phyloP scores from a whole-genome alignment of 1,140 invertebrate genomes.

The Drosophila jambulina region DNA sequence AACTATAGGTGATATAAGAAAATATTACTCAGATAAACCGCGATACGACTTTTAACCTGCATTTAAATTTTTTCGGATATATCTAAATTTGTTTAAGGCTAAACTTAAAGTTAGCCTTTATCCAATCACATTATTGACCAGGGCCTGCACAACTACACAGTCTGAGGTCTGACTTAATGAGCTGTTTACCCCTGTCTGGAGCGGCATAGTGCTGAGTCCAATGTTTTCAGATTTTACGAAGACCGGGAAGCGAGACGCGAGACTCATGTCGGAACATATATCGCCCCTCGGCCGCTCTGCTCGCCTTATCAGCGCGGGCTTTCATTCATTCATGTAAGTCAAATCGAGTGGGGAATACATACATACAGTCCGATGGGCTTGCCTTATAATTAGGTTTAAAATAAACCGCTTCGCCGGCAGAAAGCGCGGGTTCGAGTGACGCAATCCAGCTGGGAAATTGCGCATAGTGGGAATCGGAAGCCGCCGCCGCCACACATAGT shows the following conservation, averaged over 20 bases:
- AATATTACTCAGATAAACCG: background rate
- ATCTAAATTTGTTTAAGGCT: background rate
- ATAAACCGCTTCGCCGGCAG: slow-evolving; percentile 61
- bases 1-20: background rate
- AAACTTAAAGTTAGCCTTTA: background rate
- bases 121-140: background rate
- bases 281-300: background rate
- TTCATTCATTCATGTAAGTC: slow-evolving; percentile 80
- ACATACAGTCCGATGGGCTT: slow-evolving; percentile 22
- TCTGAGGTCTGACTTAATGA: slow-evolving; percentile 2
- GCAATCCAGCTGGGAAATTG: slow-evolving; percentile 61
- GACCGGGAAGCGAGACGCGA: background rate
- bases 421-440: slow-evolving; percentile 63
- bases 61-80: background rate
- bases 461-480: slow-evolving; percentile 34
- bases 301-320: slow-evolving; percentile 53
- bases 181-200: slow-evolving; percentile 4
- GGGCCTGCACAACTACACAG: background rate
- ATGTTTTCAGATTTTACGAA: slow-evolving; percentile 1
- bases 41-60: no score
- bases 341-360: slow-evolving; percentile 45
- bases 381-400: slow-evolving; percentile 70
- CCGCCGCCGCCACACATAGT: background rate
- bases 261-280: slow-evolving; percentile 14
- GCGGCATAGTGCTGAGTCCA: slow-evolving; percentile 11